These are phyloP conservation scores for Palaemon carinicauda DNA, from an alignment of 1,140 invertebrate species.

Conservation along the genomic window DNA sequence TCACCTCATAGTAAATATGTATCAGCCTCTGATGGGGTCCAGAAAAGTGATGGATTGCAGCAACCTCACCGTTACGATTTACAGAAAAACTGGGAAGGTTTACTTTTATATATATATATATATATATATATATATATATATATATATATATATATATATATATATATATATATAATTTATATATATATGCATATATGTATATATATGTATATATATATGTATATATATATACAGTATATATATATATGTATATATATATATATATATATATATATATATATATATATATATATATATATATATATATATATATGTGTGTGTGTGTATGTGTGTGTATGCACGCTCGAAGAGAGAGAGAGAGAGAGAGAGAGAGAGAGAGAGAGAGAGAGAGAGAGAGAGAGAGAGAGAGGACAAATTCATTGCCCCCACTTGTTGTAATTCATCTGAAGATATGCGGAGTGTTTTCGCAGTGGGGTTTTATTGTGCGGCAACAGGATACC, in stretches of 20 bases:
- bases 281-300: not conserved
- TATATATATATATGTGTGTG: not conserved
- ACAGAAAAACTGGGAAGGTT: too few relatives aligned
- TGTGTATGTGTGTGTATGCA: not conserved
- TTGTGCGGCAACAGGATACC: too few relatives aligned
- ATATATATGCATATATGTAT: conserved; percentile 5
- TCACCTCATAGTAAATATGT: too few relatives aligned
- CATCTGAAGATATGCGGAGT: too few relatives aligned
- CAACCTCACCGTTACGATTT: too few relatives aligned
- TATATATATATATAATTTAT: too few relatives aligned
- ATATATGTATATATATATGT: not conserved
- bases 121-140: not conserved
- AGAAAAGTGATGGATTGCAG: too few relatives aligned
- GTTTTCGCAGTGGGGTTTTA: too few relatives aligned
- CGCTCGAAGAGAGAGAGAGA: not conserved
- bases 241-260: not conserved
- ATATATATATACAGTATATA: not conserved
- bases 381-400: not conserved
- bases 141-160: not conserved
- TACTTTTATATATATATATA: too few relatives aligned
- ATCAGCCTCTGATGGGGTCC: too few relatives aligned
- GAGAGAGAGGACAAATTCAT: not conserved
- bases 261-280: not conserved
- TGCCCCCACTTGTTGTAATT: too few relatives aligned
- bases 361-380: not conserved